phyloP scores from a whole-genome alignment of 2,888 invertebrate species.

The Tinea trinotella region DNA sequence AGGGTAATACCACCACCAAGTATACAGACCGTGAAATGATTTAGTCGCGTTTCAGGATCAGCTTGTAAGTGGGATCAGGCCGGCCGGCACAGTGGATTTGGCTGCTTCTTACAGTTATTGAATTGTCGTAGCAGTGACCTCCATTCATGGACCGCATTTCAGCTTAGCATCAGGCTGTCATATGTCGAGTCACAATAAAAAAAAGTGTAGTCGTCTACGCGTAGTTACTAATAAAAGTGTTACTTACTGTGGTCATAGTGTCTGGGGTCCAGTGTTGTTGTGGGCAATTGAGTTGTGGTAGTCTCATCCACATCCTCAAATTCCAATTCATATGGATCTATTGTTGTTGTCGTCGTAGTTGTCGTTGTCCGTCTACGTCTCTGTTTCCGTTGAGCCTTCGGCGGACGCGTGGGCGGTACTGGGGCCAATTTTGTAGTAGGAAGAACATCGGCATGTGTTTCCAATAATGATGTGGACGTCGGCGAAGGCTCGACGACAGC shows the following conservation, averaged over 20 bases:
- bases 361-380: constrained; percentile 46
- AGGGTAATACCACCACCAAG: too few species aligned
- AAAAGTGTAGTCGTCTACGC: too few species aligned
- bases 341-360: constrained; percentile 38
- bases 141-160: too few species aligned
- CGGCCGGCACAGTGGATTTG: too few species aligned
- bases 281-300: constrained; percentile 36
- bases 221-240: background rate
- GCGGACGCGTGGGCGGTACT: constrained; percentile 23
- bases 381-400: constrained; percentile 33
- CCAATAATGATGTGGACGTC: constrained; percentile 24
- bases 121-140: too few species aligned
- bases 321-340: constrained; percentile 41
- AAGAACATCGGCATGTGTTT: background rate
- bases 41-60: too few species aligned
- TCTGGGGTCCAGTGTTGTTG: constrained; percentile 54
- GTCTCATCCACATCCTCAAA: constrained; percentile 6
- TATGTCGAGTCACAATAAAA: too few species aligned
- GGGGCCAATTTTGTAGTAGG: constrained; percentile 22
- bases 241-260: constrained; percentile 58
- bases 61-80: too few species aligned
- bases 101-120: too few species aligned
- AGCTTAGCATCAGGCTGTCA: too few species aligned
- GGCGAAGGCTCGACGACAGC: constrained; percentile 29
- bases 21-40: too few species aligned